Base-by-base conservation (phyloP, 1,140 invertebrate genomes). In the Cyrtorhinus lividipennis region DNA sequence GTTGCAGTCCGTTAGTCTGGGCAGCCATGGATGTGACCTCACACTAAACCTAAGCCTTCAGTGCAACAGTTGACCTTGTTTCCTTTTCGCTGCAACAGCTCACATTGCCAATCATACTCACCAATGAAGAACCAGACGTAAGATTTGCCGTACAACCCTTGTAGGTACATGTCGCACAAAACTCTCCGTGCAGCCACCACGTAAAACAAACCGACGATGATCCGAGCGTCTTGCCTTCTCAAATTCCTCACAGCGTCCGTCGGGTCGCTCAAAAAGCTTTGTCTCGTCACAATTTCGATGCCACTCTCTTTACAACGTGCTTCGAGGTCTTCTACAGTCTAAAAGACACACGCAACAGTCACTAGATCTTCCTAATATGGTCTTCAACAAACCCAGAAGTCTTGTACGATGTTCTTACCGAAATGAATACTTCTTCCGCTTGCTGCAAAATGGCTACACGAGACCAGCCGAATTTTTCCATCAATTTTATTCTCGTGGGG, bases 101-200 rank as follows among this genome's bases (percentile, higher is more conserved):
- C n/a, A n/a, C n/a, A n/a, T n/a, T n/a, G n/a, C n/a, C n/a, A n/a
- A n/a, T n/a, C n/a, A 23, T 62, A 77, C 81, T 81, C 73, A 87
- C 93, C 96, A 70, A 99, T 98, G 74, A 99, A 95, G 73, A 98
- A 97, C 96, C 96, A 99, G 0, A 99, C 95, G 76, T 98, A 94
- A 38, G 90, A 90, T 69, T 92, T 90, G 1, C 95, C 96, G 72
- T 93, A 98, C 0, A 99, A 77, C 56, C 87, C 86, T 66, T 96
- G 89, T 69, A 93, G 93, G 75, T 94, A 98, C 68, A 98, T 84
- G 77, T 99, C 95, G 74, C 96, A 99, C 1, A 99, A 83, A 0
- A 99, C 96, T 62, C 90, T 78, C 38, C 95, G 78, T 0, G 96
- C 96, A 25, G 94, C 94, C 0, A 95, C 93, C 13, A 95, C 94